Conservation (phyloP, 92 coral and sea anemone genomes). For the Porites evermanni region DNA sequence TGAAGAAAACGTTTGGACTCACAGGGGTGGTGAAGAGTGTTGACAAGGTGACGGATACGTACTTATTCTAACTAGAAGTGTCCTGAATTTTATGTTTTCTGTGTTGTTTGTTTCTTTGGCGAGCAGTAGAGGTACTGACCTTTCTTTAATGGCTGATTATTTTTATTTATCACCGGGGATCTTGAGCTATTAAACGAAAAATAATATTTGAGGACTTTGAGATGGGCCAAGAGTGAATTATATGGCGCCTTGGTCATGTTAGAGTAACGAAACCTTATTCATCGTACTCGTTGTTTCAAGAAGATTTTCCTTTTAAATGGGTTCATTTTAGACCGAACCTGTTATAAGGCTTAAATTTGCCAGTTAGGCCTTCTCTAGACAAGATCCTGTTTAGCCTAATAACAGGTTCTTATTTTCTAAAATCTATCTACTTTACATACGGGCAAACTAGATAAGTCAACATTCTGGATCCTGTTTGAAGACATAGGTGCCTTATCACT, state of each 20-base stretch:
- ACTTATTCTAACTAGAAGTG: background rate
- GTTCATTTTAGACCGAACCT: background rate
- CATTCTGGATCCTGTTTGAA: no score
- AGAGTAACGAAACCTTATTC: background rate
- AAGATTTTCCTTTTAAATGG: background rate
- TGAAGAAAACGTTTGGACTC: constrained; percentile 94
- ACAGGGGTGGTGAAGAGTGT: constrained; percentile 84
- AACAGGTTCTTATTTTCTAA: no score
- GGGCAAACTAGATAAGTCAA: no score
- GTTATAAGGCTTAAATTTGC: no score
- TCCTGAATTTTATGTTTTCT: background rate
- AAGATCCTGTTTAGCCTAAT: no score
- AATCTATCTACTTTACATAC: no score
- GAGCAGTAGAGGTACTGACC: background rate
- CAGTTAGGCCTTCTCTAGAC: no score
- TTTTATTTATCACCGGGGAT: no score
- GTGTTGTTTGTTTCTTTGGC: background rate
- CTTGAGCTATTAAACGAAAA: no score
- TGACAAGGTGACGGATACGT: constrained; percentile 72
- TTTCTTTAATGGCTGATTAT: no score
- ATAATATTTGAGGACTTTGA: no score
- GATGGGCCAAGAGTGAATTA: background rate
- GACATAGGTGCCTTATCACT: no score
- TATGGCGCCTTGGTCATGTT: background rate
- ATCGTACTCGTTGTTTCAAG: background rate